phyloP scores from a whole-genome alignment of 2,797 vertebrate genomes.

The Leptoclinus maculatus region DNA sequence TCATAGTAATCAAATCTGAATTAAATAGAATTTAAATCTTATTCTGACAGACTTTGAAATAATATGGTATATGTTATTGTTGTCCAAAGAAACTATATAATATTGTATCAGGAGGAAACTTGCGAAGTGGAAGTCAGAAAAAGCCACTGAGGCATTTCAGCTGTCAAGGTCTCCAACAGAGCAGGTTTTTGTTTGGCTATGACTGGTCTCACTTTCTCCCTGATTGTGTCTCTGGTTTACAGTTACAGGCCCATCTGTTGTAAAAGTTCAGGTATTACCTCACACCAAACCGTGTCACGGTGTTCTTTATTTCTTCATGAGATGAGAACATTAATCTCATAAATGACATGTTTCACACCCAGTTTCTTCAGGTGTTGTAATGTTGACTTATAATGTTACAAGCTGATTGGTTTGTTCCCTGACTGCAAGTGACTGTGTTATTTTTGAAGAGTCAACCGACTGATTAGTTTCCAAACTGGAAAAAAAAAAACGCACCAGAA shows the following conservation, averaged over 20 bases:
- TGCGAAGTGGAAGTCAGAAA: background rate
- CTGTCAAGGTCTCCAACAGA: slow-evolving; percentile 8
- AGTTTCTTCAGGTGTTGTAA: background rate
- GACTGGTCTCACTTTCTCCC: slow-evolving; percentile 27
- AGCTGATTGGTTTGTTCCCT: slow-evolving; percentile 5
- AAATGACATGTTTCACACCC: background rate
- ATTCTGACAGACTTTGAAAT: background rate
- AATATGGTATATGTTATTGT: background rate
- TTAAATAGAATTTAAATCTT: background rate
- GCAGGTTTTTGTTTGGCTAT: slow-evolving; percentile 32
- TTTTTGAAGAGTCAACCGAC: slow-evolving; percentile 17
- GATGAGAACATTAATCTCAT: background rate
- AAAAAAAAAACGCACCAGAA: slow-evolving; percentile 2
- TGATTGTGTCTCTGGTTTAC: slow-evolving; percentile 26
- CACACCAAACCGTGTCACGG: background rate
- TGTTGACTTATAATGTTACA: background rate
- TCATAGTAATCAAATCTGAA: background rate
- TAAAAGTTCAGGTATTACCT: background rate
- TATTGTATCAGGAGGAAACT: background rate
- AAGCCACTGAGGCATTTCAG: slow-evolving; percentile 1
- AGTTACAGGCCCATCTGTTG: slow-evolving; percentile 5
- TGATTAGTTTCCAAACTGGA: slow-evolving; percentile 20
- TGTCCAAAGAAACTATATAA: background rate
- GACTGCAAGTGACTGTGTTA: background rate
- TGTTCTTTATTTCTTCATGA: background rate